These are phyloP conservation scores for Gymnarchus niloticus DNA, from an alignment of 2,113 vertebrate genomes.

Conservation along the genomic window DNA sequence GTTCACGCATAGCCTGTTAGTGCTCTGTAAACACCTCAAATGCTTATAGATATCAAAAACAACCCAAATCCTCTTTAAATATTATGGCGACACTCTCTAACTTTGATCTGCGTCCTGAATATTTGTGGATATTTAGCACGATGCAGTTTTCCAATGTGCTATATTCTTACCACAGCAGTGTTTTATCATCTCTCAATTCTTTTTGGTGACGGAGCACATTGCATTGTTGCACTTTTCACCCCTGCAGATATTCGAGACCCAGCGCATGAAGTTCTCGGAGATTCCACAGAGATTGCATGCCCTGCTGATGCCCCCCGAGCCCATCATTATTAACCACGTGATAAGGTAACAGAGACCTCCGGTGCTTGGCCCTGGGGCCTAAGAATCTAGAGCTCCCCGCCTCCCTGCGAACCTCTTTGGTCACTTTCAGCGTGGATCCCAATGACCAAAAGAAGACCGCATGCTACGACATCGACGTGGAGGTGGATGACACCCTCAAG, in stretches of 20 bases:
- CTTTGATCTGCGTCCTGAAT: not conserved
- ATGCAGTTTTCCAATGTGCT: not conserved
- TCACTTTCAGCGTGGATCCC: slow-evolving; percentile 78
- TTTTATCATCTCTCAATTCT: not conserved
- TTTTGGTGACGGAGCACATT: not conserved
- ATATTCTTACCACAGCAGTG: not conserved
- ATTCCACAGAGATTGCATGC: slow-evolving; percentile 86
- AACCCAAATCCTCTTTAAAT: not conserved
- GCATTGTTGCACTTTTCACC: slow-evolving; percentile 8
- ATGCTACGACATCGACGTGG: slow-evolving; percentile 99
- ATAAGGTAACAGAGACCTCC: slow-evolving; percentile 73
- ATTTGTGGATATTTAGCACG: not conserved
- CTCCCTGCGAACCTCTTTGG: not conserved
- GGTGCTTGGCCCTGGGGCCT: not conserved
- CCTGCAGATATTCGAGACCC: slow-evolving; percentile 78
- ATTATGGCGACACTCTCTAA: not conserved
- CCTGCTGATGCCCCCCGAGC: slow-evolving; percentile 97
- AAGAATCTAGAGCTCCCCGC: not conserved
- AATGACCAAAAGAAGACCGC: slow-evolving; percentile 99
- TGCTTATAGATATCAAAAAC: not conserved
- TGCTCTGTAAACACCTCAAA: not conserved
- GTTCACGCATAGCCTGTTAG: not conserved
- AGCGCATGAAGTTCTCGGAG: slow-evolving; percentile 84
- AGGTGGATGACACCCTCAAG: slow-evolving; percentile 96
- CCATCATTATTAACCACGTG: slow-evolving; percentile 97